Percentiles rank a stretch among this genome's conserved stretches.
phyloP scores from a whole-genome alignment of 2,113 vertebrate genomes.

The Actenoides hombroni region DNA sequence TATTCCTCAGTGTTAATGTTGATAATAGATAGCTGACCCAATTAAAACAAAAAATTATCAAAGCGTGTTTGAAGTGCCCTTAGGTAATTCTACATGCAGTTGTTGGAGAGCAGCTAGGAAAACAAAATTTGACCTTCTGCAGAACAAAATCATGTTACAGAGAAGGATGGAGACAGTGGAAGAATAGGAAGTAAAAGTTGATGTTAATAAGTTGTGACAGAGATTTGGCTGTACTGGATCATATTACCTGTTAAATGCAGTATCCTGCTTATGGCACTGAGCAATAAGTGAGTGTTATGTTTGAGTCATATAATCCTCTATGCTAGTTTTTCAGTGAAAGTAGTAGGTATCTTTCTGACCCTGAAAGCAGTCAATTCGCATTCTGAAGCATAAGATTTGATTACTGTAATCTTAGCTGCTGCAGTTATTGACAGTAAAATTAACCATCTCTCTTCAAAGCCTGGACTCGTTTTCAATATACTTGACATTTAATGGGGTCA shows the following conservation, averaged over 20 bases:
- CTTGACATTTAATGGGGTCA: not conserved
- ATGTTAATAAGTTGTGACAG: not conserved
- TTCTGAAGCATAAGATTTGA: constrained; percentile 36
- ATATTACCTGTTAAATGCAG: not conserved
- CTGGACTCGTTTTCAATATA: not conserved
- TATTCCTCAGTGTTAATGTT: constrained; percentile 59
- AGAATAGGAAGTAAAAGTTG: not conserved
- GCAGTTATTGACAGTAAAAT: constrained; percentile 31
- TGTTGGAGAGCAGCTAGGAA: constrained; percentile 28
- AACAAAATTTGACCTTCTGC: constrained; percentile 63
- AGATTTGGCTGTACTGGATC: not conserved
- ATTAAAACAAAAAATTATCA: constrained; percentile 70
- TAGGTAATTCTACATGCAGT: constrained; percentile 46
- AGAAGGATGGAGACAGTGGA: not conserved
- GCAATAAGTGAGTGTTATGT: constrained; percentile 18
- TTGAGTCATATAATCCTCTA: not conserved
- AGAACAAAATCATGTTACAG: not conserved
- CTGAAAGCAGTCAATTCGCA: not conserved
- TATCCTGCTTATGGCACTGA: not conserved
- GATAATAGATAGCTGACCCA: constrained; percentile 66
- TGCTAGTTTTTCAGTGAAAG: not conserved
- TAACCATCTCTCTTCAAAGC: not conserved
- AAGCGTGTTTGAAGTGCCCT: constrained; percentile 59
- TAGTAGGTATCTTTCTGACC: not conserved
- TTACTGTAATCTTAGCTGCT: constrained; percentile 29